Evolutionary conservation across 2,888 invertebrate genomes (phyloP), one percentile per base, ranked within the genome.

Genomic region (Cacoxenus indagator): DNA sequence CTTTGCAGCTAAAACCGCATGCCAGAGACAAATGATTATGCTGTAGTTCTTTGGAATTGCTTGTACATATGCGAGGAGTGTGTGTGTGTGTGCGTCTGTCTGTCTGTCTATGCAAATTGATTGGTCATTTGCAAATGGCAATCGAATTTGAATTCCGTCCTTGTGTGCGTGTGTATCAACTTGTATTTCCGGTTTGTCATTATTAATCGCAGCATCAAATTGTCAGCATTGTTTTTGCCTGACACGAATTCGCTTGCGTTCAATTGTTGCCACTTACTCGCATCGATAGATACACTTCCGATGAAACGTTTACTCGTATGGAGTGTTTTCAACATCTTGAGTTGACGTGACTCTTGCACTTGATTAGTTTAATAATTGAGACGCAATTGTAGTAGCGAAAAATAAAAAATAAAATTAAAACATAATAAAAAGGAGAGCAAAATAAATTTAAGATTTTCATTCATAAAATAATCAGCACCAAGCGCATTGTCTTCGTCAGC

Each of bases 1-100:
- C 84, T 84, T 77, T 65, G 70, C 73, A 55, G 72, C 72, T 72
- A 78, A 81, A 82, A 80, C 82, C 83, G 75, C 75, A 78, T 80
- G 37, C 59, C 59, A 59, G 37, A 59, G 59, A 59, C 59, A 59
- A 59, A 59, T 59, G 59, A 59, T 59, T 57, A 31, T 27, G 57
- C 31, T 19, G 22, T 19, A 48, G 1, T 26, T 14, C 11, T 55
- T 59, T 59, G 37, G 59, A 11, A 17, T 22, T 51, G 14, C 45
- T 43, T 9, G 45, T 43, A 2, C 45, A n/a, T 43, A n/a, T n/a
- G n/a, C n/a, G n/a, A n/a, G n/a, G 45, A 43, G 45, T 43, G 45
- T n/a, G 45, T 43, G 45, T 43, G 14, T n/a, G n/a, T 43, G 45
- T 43, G 45, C n/a, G n/a, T n/a, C n/a, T n/a, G n/a, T n/a, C n/a